phyloP scores from a whole-genome alignment of 1,140 invertebrate genomes.

The Alviniconcha marisindica region DNA sequence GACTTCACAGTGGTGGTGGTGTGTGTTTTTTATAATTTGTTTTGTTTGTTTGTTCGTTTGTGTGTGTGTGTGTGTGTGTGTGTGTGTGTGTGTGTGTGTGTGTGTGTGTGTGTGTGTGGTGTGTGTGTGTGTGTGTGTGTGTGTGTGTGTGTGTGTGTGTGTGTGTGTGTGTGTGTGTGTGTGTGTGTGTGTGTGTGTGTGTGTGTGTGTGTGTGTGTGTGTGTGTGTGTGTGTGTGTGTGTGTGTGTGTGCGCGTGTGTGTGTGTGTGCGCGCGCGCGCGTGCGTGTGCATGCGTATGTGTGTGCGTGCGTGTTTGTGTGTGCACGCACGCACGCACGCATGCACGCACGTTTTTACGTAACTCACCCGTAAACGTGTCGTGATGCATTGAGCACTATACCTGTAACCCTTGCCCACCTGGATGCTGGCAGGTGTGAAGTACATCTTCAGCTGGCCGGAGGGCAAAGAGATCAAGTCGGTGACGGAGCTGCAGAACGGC shows the following conservation, averaged over 20 bases:
- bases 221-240: too few relatives aligned
- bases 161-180: too few relatives aligned
- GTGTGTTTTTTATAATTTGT: neutral
- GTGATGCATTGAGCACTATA: too few relatives aligned
- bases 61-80: neutral
- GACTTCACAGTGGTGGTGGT: too few relatives aligned
- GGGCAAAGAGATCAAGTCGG: slow-evolving; percentile 86
- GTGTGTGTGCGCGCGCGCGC: too few relatives aligned
- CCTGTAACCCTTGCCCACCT: too few relatives aligned
- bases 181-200: too few relatives aligned
- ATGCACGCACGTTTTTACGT: neutral
- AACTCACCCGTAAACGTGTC: too few relatives aligned
- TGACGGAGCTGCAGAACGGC: slow-evolving; percentile 92
- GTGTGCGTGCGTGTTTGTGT: too few relatives aligned
- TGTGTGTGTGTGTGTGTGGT: slow-evolving; percentile 7
- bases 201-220: too few relatives aligned
- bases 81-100: slow-evolving; percentile 14
- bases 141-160: slow-evolving; percentile 2
- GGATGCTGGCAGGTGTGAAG: slow-evolving; percentile 72
- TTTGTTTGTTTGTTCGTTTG: neutral
- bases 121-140: neutral
- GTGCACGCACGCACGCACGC: neutral
- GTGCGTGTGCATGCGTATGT: neutral
- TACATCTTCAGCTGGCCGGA: slow-evolving; percentile 92
- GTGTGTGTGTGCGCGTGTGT: too few relatives aligned